Conservation (phyloP, 1,140 invertebrate genomes). For the Meloidogyne exigua region DNA sequence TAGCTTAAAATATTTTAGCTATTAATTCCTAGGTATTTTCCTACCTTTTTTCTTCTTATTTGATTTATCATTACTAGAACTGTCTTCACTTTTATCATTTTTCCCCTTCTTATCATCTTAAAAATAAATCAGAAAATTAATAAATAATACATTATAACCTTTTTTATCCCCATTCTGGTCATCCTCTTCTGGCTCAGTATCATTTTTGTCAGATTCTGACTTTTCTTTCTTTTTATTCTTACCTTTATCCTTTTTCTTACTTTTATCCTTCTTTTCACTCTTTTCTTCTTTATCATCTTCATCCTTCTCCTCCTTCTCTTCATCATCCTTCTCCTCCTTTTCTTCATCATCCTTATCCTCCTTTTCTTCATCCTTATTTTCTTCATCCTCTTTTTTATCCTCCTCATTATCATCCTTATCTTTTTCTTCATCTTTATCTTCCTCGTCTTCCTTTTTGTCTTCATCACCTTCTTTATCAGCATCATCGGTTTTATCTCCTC, state of each 20-base stretch:
- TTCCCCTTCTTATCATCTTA: background rate
- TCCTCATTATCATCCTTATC: background rate
- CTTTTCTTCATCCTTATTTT: background rate
- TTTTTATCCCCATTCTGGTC: background rate
- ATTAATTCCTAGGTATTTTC: background rate
- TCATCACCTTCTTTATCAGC: background rate
- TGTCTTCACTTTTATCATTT: background rate
- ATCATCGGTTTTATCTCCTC: background rate
- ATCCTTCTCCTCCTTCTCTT: background rate
- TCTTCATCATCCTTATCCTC: background rate
- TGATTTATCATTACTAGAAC: background rate
- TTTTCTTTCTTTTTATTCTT: background rate
- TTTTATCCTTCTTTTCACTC: background rate
- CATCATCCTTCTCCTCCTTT: background rate
- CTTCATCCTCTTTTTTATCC: background rate
- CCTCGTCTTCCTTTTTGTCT: background rate
- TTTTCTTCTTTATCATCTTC: background rate
- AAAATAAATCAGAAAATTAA: background rate
- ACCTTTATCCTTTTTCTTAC: background rate
- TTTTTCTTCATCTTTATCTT: background rate
- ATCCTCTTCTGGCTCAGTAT: no score
- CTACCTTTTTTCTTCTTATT: background rate
- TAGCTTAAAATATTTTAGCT: background rate
- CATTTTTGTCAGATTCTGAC: background rate
- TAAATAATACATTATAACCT: background rate